A percentile compares a stretch with the other conserved stretches of the same genome.
Conservation (phyloP, 2,113 vertebrate genomes). For the Cinclus cinclus region DNA sequence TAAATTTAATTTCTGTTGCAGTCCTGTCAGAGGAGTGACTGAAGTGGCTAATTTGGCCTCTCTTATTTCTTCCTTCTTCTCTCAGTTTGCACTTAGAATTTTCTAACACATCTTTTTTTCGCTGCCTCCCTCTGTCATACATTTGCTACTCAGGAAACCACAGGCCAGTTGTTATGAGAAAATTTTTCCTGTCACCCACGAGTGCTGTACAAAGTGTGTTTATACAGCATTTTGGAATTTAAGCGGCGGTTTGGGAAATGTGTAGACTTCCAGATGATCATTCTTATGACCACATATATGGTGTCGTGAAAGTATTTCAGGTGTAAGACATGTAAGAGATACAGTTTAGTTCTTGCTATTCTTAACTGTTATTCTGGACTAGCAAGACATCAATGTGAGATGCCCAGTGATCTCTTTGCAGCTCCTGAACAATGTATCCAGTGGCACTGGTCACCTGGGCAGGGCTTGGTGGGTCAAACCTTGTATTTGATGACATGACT, state of each 20-base stretch:
- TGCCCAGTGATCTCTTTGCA: not conserved
- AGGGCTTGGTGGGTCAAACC: not conserved
- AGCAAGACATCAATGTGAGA: not conserved
- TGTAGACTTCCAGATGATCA: not conserved
- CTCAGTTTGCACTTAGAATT: not conserved
- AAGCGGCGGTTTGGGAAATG: not conserved
- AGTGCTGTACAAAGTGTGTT: not conserved
- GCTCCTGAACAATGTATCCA: not conserved
- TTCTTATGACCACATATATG: not conserved
- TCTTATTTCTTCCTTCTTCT: not conserved
- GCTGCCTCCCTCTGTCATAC: not conserved
- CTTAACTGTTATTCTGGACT: not conserved
- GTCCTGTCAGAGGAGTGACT: not conserved
- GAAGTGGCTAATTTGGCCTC: not conserved
- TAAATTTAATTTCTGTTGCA: not conserved
- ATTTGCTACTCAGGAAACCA: conserved; percentile 18
- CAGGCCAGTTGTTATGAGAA: not conserved
- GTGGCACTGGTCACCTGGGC: not conserved
- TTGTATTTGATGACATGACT: not conserved
- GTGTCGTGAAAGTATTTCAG: not conserved
- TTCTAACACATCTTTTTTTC: not conserved
- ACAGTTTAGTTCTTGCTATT: not conserved
- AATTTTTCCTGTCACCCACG: not conserved
- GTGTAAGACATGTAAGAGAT: not conserved
- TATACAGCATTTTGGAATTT: conserved; percentile 11